phyloP scores from a whole-genome alignment of 2,113 vertebrate genomes.

The Onychorhynchus coronatus region DNA sequence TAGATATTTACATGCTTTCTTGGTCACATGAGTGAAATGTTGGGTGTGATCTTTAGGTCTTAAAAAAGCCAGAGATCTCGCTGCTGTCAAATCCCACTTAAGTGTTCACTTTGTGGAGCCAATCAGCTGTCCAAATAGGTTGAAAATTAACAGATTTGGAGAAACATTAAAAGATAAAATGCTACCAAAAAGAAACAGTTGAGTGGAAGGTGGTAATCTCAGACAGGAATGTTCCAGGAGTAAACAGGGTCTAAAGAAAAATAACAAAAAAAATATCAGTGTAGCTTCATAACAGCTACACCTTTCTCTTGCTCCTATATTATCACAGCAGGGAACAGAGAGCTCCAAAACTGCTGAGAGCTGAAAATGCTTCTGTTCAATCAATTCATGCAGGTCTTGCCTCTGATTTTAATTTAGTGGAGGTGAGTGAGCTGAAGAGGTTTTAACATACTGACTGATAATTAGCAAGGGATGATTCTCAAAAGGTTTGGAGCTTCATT shows the following conservation, averaged over 20 bases:
- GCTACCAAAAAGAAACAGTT: background rate
- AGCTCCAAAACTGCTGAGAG: background rate
- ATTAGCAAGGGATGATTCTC: background rate
- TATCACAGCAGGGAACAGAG: background rate
- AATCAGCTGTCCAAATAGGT: background rate
- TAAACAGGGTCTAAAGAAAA: background rate
- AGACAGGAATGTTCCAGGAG: background rate
- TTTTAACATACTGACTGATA: background rate
- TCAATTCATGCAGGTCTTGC: background rate
- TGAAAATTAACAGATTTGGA: background rate
- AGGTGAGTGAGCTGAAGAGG: background rate
- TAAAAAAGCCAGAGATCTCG: background rate
- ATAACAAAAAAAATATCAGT: background rate
- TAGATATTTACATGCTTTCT: background rate
- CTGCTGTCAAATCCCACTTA: background rate
- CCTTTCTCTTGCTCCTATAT: background rate
- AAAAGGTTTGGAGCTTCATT: background rate
- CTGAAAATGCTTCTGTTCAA: background rate
- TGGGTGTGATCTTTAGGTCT: background rate
- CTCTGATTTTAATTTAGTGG: conserved; percentile 14
- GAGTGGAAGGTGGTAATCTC: background rate
- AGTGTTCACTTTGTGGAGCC: background rate
- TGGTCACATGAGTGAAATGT: background rate
- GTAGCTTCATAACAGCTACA: background rate
- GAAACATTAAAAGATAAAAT: background rate